These are phyloP conservation scores for Prionailurus viverrinus DNA, from an alignment of 2,113 vertebrate genomes.

Conservation along the genomic window DNA sequence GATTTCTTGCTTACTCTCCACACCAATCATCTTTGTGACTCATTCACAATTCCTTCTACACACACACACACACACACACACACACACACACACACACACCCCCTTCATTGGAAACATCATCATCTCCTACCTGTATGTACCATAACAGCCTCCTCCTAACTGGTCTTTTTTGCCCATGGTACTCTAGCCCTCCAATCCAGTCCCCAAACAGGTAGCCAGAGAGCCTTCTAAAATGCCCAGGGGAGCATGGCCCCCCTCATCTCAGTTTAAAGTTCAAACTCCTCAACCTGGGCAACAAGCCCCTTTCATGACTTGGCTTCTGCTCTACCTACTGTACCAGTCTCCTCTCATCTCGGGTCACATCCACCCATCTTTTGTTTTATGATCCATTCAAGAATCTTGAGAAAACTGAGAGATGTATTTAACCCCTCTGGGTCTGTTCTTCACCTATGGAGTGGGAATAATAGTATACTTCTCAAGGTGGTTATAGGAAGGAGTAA, in stretches of 20 bases:
- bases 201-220: not conserved
- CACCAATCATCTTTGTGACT: conserved; percentile 32
- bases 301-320: not conserved
- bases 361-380: not conserved
- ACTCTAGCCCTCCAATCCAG: not conserved
- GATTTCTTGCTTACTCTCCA: conserved; percentile 13
- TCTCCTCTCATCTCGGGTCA: conserved; percentile 39
- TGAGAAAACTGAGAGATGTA: conserved; percentile 5
- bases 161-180: not conserved
- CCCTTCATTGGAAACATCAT: not conserved
- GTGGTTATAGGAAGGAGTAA: not conserved
- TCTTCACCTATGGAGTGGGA: conserved; percentile 1
- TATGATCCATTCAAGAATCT: not conserved
- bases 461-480: not conserved
- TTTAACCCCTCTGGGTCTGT: not conserved
- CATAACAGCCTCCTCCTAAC: not conserved
- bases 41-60: not conserved
- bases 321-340: not conserved
- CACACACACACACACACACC: not conserved
- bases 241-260: not conserved
- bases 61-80: not conserved
- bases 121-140: not conserved
- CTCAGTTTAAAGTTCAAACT: not conserved
- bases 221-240: not conserved
- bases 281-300: not conserved